Conservation (phyloP, 2,113 vertebrate species). For the Lepus americanus region DNA sequence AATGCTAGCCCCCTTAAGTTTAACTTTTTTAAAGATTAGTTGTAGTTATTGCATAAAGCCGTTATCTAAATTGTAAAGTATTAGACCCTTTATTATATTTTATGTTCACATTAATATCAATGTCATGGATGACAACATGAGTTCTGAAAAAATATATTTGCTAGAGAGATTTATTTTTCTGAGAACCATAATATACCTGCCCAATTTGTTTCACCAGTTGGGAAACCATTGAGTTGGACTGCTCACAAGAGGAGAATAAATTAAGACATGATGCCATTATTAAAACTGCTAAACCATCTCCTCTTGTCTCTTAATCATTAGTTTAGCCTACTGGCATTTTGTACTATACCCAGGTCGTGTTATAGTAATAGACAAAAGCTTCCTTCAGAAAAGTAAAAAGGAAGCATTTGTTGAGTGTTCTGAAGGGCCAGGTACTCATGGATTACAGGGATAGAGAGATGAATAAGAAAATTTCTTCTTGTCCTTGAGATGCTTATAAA, state of each 20-base stretch:
- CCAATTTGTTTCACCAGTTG: not conserved
- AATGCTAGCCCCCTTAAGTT: no score
- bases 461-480: not conserved
- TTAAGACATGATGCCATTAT: not conserved
- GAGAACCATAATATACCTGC: not conserved
- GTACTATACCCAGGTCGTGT: not conserved
- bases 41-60: not conserved
- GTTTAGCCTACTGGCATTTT: not conserved
- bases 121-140: not conserved
- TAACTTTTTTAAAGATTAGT: not conserved
- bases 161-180: not conserved
- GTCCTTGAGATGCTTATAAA: not conserved
- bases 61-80: not conserved
- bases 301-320: not conserved
- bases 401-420: not conserved
- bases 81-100: not conserved
- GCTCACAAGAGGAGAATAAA: not conserved
- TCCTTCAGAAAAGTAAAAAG: not conserved
- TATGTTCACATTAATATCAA: constrained; percentile 23
- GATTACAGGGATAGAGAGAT: not conserved
- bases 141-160: not conserved
- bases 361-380: constrained; percentile 14
- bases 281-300: not conserved
- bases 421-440: not conserved
- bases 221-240: not conserved